Percentiles rank a stretch among this genome's conserved stretches.
Conservation (phyloP, 2,113 vertebrate genomes). For the Mormyrus lacerda region DNA sequence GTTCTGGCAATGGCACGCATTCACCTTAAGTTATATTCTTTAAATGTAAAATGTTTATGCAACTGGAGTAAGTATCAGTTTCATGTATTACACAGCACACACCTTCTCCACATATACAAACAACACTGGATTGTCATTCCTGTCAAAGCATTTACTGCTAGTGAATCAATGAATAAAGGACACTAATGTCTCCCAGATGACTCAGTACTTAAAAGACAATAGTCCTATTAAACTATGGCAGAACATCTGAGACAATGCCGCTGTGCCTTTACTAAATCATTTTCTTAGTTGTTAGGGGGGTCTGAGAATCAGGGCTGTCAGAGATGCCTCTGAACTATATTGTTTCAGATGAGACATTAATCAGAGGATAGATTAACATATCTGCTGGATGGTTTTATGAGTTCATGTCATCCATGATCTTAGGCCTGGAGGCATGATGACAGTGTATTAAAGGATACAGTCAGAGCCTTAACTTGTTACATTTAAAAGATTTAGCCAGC, state of each 20-base stretch:
- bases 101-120: background rate
- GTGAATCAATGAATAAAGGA: conserved; percentile 5
- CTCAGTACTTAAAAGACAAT: background rate
- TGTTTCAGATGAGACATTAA: background rate
- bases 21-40: background rate
- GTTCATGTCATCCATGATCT: background rate
- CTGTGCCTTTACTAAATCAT: background rate
- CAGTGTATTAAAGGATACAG: background rate
- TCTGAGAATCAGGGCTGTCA: background rate
- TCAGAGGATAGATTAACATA: background rate
- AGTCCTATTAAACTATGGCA: background rate
- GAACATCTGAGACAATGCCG: conserved; percentile 11
- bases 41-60: background rate
- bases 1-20: background rate
- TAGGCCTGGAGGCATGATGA: background rate
- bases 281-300: background rate
- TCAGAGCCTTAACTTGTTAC: background rate
- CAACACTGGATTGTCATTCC: background rate
- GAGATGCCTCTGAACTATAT: background rate
- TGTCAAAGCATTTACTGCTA: conserved; percentile 1
- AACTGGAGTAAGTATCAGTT: background rate
- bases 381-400: background rate
- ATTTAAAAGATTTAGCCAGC: background rate
- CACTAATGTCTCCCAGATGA: background rate
- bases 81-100: background rate